Base-by-base conservation (phyloP, 2,113 vertebrate genomes). In the Phyllostomus discolor region DNA sequence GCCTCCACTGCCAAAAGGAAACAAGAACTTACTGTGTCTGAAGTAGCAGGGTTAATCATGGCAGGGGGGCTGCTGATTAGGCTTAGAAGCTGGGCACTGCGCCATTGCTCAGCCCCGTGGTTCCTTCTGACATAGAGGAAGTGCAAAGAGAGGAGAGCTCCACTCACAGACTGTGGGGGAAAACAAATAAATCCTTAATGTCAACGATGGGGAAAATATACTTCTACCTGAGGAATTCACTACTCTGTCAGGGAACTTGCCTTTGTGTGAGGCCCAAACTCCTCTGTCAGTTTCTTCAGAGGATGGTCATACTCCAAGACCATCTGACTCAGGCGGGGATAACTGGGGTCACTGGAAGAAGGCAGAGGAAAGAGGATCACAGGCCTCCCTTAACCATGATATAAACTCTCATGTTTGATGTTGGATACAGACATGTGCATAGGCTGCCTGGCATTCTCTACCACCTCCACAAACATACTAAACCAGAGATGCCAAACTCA, bases 181-280 rank as follows among this genome's bases (percentile, higher is more conserved):
- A 52, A 82, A 72, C n/a, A 66, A 91, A 78, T 4, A 43, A 79
- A 91, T 17, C 10, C 43, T 75, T 35, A 70, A 33, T 31, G 79
- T 91, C 75, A 84, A 22, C 5, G 20, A 87, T 5, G 8, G n/a
- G 9, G 14, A 62, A 48, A 54, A 41, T 14, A n/a, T 22, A 38
- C 41, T 93, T 48, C 28, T 43, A 9, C 43, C 43, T 17, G 28
- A 64, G 31, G 9, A 91, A 79, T 26, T 86, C 87, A 82, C 33
- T 62, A 20, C 38, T 66, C 16, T 35, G 14, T 73, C 2, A 24
- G 15, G 52, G 28, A 76, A 10, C 98, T 97, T 95, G 99, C 99
- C 99, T 98, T 99, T 88, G 99, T 99, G 96, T 99, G 99, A 0
- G 99, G 99, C 10, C 99, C 99, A 96, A 99, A 99, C 96, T 99